Conservation (phyloP, 2,888 invertebrate species). For the Lepidocyrtinus sp. region DNA sequence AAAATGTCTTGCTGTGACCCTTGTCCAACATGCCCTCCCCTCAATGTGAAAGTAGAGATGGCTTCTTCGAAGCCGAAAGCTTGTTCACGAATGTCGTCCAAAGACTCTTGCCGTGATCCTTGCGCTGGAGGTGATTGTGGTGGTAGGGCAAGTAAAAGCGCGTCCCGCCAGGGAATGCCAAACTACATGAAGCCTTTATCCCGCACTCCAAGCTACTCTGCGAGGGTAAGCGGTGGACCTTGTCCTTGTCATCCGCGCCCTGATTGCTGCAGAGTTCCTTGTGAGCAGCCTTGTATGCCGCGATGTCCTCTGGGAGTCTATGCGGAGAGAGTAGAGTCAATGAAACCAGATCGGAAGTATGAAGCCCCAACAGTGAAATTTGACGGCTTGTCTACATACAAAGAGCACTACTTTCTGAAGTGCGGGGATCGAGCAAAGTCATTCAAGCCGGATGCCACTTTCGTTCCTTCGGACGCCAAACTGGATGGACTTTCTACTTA, state of each 20-base stretch:
- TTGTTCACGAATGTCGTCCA: conserved; percentile 37
- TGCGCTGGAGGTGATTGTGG: conserved; percentile 33
- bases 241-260: conserved; percentile 57
- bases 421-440: conserved; percentile 53
- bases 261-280: conserved; percentile 61
- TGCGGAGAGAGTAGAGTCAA: conserved; percentile 44
- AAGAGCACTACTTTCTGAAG: conserved; percentile 59
- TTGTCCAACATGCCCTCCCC: conserved; percentile 41
- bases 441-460: conserved; percentile 51
- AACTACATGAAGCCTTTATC: conserved; percentile 56
- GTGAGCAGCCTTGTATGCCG: conserved; percentile 41
- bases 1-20: conserved; percentile 51
- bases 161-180: conserved; percentile 32
- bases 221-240: conserved; percentile 32
- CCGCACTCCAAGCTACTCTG: conserved; percentile 54
- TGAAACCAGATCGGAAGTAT: conserved; percentile 58
- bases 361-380: conserved; percentile 54
- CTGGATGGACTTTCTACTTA: conserved; percentile 61
- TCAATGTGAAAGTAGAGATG: conserved; percentile 51
- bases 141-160: conserved; percentile 23
- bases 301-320: conserved; percentile 60
- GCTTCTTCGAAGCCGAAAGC: conserved; percentile 30
- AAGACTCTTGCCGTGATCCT: conserved; percentile 26
- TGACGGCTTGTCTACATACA: conserved; percentile 49
- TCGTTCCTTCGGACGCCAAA: conserved; percentile 57